phyloP scores from a whole-genome alignment of 2,888 invertebrate species.

The Hypsopygia costalis region DNA sequence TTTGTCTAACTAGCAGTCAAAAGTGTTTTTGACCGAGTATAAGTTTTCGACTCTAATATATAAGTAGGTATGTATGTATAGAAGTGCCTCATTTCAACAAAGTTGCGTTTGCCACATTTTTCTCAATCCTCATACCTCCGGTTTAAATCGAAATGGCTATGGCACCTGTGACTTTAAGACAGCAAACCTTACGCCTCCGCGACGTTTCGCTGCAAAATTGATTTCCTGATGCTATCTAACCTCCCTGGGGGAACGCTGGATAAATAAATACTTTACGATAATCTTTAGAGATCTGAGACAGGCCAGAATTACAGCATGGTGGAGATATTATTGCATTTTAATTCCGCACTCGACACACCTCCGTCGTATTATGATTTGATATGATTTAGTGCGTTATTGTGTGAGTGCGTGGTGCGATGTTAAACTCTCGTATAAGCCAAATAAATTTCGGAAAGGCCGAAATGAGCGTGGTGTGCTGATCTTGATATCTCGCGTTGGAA shows the following conservation, averaged over 20 bases:
- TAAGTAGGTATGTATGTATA: no score
- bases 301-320: conserved; percentile 65
- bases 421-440: conserved; percentile 44
- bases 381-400: conserved; percentile 74
- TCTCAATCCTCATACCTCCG: no score
- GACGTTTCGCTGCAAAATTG: conserved; percentile 74
- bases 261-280: conserved; percentile 78
- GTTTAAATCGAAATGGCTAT: conserved; percentile 44
- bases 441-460: conserved; percentile 52
- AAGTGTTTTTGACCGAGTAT: no score
- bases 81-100: no score
- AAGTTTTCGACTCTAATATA: no score
- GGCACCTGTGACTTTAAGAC: conserved; percentile 61
- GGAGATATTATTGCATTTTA: conserved; percentile 77
- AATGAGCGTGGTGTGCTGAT: conserved; percentile 50
- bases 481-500: conserved; percentile 44
- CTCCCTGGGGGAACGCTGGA: conserved; percentile 68
- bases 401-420: conserved; percentile 40
- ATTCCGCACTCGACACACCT: conserved; percentile 67
- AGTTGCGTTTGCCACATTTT: no score
- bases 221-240: conserved; percentile 75
- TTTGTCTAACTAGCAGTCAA: no score
- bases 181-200: conserved; percentile 67
- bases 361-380: conserved; percentile 63
- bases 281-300: conserved; percentile 71